These are phyloP conservation scores for Eclectus roratus DNA, from an alignment of 2,113 vertebrate species.

Conservation along the genomic window DNA sequence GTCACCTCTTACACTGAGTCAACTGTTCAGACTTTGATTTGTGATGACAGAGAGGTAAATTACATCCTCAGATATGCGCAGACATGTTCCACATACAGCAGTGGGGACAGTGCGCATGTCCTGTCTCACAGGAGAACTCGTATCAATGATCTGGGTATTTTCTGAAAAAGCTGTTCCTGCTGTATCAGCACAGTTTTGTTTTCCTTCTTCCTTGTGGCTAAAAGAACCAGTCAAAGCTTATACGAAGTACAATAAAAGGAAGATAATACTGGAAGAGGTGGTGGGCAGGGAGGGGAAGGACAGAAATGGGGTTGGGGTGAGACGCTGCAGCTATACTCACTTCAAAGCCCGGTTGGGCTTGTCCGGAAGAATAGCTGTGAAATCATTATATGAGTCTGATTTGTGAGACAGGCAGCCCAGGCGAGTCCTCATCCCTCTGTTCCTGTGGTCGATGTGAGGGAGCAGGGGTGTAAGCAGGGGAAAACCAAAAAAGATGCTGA, in stretches of 20 bases:
- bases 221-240: not conserved
- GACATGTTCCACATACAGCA: not conserved
- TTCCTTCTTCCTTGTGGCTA: not conserved
- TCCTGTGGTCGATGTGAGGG: conserved; percentile 71
- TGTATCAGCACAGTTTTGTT: not conserved
- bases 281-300: not conserved
- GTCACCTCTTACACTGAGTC: not conserved
- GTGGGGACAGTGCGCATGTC: not conserved
- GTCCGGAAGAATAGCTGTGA: conserved; percentile 92
- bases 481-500: conserved; percentile 52
- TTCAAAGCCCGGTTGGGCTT: conserved; percentile 90
- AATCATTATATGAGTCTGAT: conserved; percentile 95
- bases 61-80: not conserved
- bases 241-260: not conserved
- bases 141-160: not conserved
- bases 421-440: conserved; percentile 93
- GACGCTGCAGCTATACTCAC: conserved; percentile 78
- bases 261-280: not conserved
- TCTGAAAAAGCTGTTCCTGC: not conserved
- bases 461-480: conserved; percentile 57
- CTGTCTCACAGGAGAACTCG: not conserved
- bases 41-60: not conserved
- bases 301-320: not conserved
- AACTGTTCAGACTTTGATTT: not conserved
- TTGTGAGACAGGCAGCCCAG: conserved; percentile 96